Percentiles rank a stretch among this genome's conserved stretches.
Conservation (phyloP, 2,113 vertebrate genomes). For the Hemichromis elongatus region DNA sequence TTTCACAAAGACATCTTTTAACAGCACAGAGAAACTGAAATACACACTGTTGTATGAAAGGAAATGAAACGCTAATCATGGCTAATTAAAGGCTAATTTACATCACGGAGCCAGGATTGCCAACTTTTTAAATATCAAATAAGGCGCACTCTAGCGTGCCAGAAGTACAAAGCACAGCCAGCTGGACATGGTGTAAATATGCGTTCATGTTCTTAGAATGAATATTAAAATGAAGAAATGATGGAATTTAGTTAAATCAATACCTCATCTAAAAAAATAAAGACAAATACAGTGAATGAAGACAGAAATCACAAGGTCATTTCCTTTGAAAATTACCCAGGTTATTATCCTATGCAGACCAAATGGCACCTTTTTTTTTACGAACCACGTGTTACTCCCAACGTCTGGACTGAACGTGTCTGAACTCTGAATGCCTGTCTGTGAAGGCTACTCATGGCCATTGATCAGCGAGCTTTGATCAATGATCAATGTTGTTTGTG, state of each 20-base stretch:
- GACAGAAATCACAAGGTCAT: neutral
- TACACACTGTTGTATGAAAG: neutral
- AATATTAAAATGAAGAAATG: neutral
- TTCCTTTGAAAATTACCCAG: neutral
- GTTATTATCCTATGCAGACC: neutral
- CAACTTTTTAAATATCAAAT: neutral
- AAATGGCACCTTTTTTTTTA: accelerated
- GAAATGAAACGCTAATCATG: neutral
- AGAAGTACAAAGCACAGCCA: neutral
- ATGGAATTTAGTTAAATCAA: neutral
- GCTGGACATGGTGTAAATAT: neutral
- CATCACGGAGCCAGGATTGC: neutral
- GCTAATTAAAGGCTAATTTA: neutral
- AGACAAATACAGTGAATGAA: neutral
- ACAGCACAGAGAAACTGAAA: neutral
- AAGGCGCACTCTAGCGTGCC: accelerated
- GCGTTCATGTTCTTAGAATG: neutral
- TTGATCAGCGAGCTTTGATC: no score
- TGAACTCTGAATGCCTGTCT: no score
- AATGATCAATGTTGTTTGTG: neutral
- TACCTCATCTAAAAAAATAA: neutral
- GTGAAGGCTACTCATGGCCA: neutral
- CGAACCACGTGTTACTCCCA: accelerated
- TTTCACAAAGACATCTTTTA: neutral
- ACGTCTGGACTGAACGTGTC: neutral